phyloP scores from a whole-genome alignment of 2,888 invertebrate species.

The Elgonia sp. region DNA sequence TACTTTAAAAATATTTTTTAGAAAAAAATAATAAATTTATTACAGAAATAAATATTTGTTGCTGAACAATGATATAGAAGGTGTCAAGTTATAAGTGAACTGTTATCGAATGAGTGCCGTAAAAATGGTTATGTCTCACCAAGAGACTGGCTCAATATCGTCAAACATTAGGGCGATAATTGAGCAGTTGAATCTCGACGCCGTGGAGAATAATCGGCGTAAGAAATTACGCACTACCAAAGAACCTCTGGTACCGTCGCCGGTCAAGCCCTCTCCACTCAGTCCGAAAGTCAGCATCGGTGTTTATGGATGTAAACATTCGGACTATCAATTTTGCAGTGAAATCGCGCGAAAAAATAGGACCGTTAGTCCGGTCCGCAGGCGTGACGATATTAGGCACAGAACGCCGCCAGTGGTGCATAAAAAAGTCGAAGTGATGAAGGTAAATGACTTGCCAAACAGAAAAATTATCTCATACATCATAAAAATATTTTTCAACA shows the following conservation, averaged over 20 bases:
- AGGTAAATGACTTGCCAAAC: too few relatives aligned
- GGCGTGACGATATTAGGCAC: constrained; percentile 46
- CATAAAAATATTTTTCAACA: too few relatives aligned
- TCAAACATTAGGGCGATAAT: constrained; percentile 86
- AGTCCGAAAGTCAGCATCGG: constrained; percentile 85
- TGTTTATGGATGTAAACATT: constrained; percentile 84
- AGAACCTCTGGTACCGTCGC: constrained; percentile 49
- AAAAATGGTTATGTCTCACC: constrained; percentile 85
- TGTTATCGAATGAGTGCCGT: constrained; percentile 62
- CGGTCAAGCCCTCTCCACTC: constrained; percentile 74
- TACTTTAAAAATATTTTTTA: too few relatives aligned
- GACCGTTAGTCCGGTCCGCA: constrained; percentile 42
- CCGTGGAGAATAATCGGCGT: constrained; percentile 81
- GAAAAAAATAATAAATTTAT: not conserved
- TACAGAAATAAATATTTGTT: not conserved
- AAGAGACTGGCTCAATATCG: constrained; percentile 84
- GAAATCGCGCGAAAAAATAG: constrained; percentile 57
- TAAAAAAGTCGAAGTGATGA: too few relatives aligned
- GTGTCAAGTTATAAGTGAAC: not conserved
- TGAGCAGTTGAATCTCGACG: constrained; percentile 85
- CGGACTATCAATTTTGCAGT: constrained; percentile 79
- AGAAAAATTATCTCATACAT: too few relatives aligned
- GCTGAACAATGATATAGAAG: constrained; percentile 16
- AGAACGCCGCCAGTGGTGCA: constrained; percentile 41
- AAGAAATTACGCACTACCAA: constrained; percentile 71